Evolutionary conservation across 2,797 vertebrate genomes (phyloP), one percentile per base, ranked within the genome.

Genomic region (Chiloscyllium punctatum): DNA sequence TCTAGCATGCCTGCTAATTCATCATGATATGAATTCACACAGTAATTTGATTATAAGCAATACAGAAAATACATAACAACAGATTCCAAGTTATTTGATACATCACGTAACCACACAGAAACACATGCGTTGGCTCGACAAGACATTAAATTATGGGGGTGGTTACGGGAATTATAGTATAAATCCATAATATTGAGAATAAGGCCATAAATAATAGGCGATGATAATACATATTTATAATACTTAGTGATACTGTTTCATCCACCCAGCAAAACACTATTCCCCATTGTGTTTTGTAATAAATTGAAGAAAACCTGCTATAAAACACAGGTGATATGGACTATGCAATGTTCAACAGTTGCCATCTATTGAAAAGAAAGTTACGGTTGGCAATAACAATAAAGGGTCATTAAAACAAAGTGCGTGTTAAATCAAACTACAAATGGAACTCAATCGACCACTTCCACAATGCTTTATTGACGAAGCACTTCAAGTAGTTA

Each of bases 391-490:
- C 96, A 96, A 95, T 48, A 94, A 96, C 96, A 96, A 97, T 97
- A 97, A 97, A 96, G 96, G 96, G 96, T 95, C 53, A 96, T 97
- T 97, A 97, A 97, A 97, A 97, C 96, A 97, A 97, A 97, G 97
- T 97, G 95, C 62, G 96, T 96, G 96, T 96, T 98, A 97, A 98
- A 98, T 98, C 96, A 96, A 96, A 95, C 92, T 96, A 69, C 95
- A 97, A 97, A 97, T 96, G 96, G 96, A 96, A 96, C 95, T 96
- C 97, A 98, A 87, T 97, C 96, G 97, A 97, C 97, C 96, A 96
- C 96, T 96, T 95, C 97, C 97, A 97, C 97, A 98, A 97, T 96
- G 95, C 96, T 96, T 97, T 97, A 98, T 97, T 97, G 98, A 98
- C 97, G 96, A 97, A 97, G 97, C 96, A 96, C 96, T 98, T 97